Base-by-base conservation (phyloP, 2,888 invertebrate genomes). In the Nemapogon koenigi region DNA sequence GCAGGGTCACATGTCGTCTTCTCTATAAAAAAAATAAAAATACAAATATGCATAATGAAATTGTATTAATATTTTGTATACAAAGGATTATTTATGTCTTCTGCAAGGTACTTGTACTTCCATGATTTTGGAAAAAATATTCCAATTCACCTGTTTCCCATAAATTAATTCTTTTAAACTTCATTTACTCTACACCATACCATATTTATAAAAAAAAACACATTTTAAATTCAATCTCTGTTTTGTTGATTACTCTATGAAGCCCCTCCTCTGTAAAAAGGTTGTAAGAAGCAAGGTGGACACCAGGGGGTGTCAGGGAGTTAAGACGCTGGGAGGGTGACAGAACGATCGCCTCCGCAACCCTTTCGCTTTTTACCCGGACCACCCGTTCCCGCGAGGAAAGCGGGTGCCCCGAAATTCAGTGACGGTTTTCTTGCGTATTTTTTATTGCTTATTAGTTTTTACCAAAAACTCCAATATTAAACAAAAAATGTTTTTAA, bases 311-410 rank as follows among this genome's bases (percentile, higher is more conserved):
- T 16, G 30, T 3, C 4, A 14, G 30, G 30, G 35, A 15, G 28
- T 26, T n/a, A 4, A 27, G 27, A 16, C 17, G n/a, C n/a, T n/a
- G 62, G 66, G 66, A 53, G 64, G 57, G 59, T 63, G 26, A n/a
- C 15, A 26, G 39, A 33, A 19, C 39, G 39, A 71, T 70, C 70
- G 68, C 69, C 75, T 60, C 71, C 70, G 59, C 75, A 78, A 78
- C 78, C 78, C 78, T 78, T 78, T 78, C 76, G 75, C 73, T 76
- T 75, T 44, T 75, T 68, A 68, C 72, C 72, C 75, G 73, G 39
- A 32, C 39, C 35, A 26, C 35, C 37, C 28, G 37, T 35, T 26
- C 37, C 16, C 13, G 28, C 33, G 33, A 28, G n/a, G 8, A 13
- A 22, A 35, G 14, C 18, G 37, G 37, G 15, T 37, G 37, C 25